These are phyloP conservation scores for Disparrhopalites patrizii DNA, from an alignment of 2,888 invertebrate species.

Conservation along the genomic window DNA sequence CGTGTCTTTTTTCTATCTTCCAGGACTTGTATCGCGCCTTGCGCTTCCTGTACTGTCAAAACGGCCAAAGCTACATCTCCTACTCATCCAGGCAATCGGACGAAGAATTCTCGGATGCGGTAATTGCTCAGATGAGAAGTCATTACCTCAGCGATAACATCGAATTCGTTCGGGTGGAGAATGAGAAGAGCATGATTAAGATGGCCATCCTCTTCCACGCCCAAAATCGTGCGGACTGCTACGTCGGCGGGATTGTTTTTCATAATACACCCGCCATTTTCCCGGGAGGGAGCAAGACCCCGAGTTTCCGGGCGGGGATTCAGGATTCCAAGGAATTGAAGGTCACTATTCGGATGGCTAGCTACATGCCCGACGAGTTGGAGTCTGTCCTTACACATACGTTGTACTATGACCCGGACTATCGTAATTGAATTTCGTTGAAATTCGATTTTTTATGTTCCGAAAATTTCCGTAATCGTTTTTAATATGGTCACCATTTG, in stretches of 20 bases:
- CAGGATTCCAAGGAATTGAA: too few species aligned
- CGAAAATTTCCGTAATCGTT: not conserved
- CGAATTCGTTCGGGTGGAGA: not conserved
- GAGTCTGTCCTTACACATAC: not conserved
- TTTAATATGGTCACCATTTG: not conserved
- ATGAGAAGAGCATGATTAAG: slow-evolving; percentile 6
- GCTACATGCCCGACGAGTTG: not conserved
- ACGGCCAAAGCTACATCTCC: too few species aligned
- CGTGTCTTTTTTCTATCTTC: too few species aligned
- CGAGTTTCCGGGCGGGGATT: not conserved
- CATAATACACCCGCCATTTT: not conserved
- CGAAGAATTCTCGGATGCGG: too few species aligned
- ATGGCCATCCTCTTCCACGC: slow-evolving; percentile 9
- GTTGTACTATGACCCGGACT: slow-evolving; percentile 1
- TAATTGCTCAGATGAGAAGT: too few species aligned
- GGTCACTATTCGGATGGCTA: slow-evolving; percentile 10
- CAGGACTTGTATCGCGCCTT: too few species aligned
- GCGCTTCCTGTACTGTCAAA: too few species aligned
- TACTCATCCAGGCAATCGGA: too few species aligned
- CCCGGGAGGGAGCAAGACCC: not conserved
- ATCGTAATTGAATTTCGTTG: slow-evolving; percentile 3
- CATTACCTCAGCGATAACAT: too few species aligned
- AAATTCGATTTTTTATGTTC: not conserved
- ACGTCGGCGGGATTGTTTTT: slow-evolving; percentile 17
- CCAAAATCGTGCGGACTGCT: not conserved